Evolutionary conservation across 2,113 vertebrate species (phyloP), one percentile per base, ranked within the genome.

Genomic region (Proteles cristata): DNA sequence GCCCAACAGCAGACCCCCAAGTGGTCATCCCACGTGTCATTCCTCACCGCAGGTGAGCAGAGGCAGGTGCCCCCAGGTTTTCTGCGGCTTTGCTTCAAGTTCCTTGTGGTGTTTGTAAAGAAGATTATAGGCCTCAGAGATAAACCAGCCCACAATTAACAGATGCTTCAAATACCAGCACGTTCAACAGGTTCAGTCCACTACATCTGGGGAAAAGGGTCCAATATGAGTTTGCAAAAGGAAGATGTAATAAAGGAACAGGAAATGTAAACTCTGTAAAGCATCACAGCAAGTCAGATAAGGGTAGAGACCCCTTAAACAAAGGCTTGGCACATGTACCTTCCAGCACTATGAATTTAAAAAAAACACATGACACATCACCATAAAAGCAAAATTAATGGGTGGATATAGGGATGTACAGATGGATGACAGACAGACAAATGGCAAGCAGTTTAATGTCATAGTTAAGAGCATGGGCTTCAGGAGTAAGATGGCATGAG

Each of bases 11-110:
- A 76, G 33, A 53, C 50, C n/a, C 19, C 43, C 0, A 1, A 25
- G 11, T 0, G 6, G 23, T 28, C 2, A n/a, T 6, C 28, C 26
- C 53, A 19, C 11, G 16, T 6, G 2, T 35, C 65, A 66, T 12
- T 63, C 16, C 84, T 66, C 5, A 0, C 0, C 39, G 43, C 6
- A 66, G 11, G 17, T 43, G 83, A 25, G 65, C 63, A 39, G 39
- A 88, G 35, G 25, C 81, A 33, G 3, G 88, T 1, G 14, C 31
- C 53, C 33, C 39, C 1, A 68, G 35, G 31, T 65, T n/a, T 90
- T 28, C 17, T 6, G 0, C 55, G 50, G 45, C 33, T 82, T 28
- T 50, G 8, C 35, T 23, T 61, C 58, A 23, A 61, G 58, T 23
- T 61, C 58, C 58, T 61, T 21, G 8, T 9, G 21, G 14, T 45